A percentile compares a stretch with the other conserved stretches of the same genome.
Evolutionary conservation across 1,140 invertebrate species (phyloP).

Genomic region (Lamellibrachia luymesi): DNA sequence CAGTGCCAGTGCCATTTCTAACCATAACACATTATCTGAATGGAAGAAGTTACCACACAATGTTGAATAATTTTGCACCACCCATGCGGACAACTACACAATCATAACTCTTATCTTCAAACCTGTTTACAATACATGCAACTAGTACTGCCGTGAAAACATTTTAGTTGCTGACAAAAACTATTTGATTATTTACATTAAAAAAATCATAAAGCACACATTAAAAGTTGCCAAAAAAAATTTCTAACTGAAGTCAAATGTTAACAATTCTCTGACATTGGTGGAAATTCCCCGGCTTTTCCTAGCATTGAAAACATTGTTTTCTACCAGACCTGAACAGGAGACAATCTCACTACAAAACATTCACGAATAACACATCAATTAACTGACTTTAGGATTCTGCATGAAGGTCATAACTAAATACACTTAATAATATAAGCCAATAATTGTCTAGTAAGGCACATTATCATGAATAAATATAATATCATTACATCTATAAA

Average conservation of each 20-base stretch:
- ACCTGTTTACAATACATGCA: no score
- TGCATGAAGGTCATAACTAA: neutral
- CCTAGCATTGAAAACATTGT: neutral
- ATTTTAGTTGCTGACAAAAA: neutral
- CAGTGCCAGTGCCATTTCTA: neutral
- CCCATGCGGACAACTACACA: neutral
- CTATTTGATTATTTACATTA: neutral
- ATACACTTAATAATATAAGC: neutral
- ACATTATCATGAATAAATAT: neutral
- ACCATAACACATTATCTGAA: neutral
- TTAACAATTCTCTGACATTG: neutral
- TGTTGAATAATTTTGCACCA: neutral
- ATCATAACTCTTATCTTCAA: neutral
- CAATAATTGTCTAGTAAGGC: neutral
- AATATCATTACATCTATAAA: neutral
- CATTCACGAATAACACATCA: neutral
- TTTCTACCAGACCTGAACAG: neutral
- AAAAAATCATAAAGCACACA: neutral
- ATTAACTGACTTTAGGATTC: neutral
- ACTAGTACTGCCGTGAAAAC: neutral
- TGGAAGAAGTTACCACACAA: neutral
- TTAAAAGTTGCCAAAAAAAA: neutral
- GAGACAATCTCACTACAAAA: neutral
- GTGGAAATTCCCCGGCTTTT: neutral
- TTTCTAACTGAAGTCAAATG: neutral